phyloP scores from a whole-genome alignment of 2,113 vertebrate genomes.

The Pleuronectes platessa region DNA sequence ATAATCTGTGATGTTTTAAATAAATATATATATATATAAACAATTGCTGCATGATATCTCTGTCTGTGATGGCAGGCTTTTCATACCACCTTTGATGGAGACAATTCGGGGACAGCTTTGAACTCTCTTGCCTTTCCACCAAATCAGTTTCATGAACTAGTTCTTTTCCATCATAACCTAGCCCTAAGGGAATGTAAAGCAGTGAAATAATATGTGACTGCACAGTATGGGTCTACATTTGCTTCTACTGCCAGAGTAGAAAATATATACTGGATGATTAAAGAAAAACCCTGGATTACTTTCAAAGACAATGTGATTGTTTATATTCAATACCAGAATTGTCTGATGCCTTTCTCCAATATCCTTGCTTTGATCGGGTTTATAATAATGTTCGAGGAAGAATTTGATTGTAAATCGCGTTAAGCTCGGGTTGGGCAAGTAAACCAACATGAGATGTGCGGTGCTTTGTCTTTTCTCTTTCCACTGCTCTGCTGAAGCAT shows the following conservation, averaged over 20 bases:
- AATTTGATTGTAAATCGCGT: too few relatives aligned
- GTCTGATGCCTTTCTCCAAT: too few relatives aligned
- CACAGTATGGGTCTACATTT: neutral
- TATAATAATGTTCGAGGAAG: too few relatives aligned
- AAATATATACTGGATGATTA: neutral
- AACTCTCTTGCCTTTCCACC: neutral
- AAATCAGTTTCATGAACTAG: neutral
- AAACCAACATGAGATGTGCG: too few relatives aligned
- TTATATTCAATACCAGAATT: too few relatives aligned
- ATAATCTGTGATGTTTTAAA: neutral
- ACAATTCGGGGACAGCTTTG: neutral
- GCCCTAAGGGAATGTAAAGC: neutral
- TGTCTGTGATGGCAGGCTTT: neutral
- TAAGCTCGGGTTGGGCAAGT: too few relatives aligned
- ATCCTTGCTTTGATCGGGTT: too few relatives aligned
- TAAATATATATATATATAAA: neutral
- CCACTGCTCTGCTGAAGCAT: too few relatives aligned
- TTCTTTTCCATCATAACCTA: neutral
- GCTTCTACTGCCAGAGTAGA: neutral
- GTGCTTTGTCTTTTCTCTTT: too few relatives aligned
- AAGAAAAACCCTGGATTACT: too few relatives aligned
- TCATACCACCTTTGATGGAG: neutral
- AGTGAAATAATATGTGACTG: neutral
- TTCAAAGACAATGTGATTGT: too few relatives aligned
- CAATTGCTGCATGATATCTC: neutral